Evolutionary conservation across 2,888 invertebrate species (phyloP).

Genomic region (Scaptomyza caliginosa): DNA sequence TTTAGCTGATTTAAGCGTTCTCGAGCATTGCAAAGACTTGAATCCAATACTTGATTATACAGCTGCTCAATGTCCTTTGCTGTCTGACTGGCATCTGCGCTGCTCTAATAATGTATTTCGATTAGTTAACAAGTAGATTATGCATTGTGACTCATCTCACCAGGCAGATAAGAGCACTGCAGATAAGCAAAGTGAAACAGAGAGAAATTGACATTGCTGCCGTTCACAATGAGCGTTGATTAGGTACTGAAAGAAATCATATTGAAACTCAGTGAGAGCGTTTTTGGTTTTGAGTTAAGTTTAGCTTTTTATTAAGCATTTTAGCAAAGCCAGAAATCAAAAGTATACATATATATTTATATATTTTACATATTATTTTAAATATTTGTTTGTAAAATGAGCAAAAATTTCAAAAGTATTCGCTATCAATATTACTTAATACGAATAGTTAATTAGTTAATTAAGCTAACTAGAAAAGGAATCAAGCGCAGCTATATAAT

Average conservation of each 20-base stretch:
- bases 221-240: constrained; percentile 19
- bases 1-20: constrained; percentile 11
- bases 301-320: constrained; percentile 63
- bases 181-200: constrained; percentile 42
- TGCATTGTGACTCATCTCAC: constrained; percentile 33
- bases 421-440: constrained; percentile 32
- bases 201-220: constrained; percentile 34
- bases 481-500: constrained; percentile 9
- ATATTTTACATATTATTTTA: constrained; percentile 29
- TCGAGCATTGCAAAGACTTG: constrained; percentile 35
- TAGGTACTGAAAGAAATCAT: constrained; percentile 32
- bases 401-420: constrained; percentile 37
- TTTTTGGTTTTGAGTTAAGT: constrained; percentile 21
- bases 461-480: constrained; percentile 50
- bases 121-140: background rate
- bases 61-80: constrained; percentile 43
- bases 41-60: constrained; percentile 52
- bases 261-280: background rate
- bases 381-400: constrained; percentile 41
- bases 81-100: constrained; percentile 21
- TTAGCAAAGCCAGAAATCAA: constrained; percentile 52
- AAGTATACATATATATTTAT: background rate
- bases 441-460: constrained; percentile 26
- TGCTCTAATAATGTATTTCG: constrained; percentile 19
- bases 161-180: constrained; percentile 49